These are phyloP conservation scores for Prosapia bicincta DNA, from an alignment of 2,888 invertebrate genomes.

Conservation along the genomic window DNA sequence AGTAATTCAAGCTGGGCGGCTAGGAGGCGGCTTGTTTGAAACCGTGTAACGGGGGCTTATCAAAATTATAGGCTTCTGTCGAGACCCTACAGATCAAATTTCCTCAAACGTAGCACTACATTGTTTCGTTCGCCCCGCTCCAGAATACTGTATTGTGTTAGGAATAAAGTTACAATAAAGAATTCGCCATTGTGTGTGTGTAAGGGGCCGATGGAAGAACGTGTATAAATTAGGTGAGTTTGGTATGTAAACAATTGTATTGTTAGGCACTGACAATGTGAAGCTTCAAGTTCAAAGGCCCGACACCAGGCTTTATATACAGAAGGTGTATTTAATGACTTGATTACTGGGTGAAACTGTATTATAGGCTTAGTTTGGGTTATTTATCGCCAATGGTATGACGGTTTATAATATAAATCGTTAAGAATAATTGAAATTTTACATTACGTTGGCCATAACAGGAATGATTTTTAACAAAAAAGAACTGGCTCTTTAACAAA, in stretches of 20 bases:
- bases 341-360: too few species aligned
- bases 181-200: not conserved
- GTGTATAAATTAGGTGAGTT: not conserved
- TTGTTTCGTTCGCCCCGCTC: not conserved
- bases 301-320: not conserved
- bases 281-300: not conserved
- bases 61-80: slow-evolving; percentile 21
- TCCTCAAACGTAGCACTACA: slow-evolving; percentile 16
- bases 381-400: too few species aligned
- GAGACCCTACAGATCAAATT: slow-evolving; percentile 26
- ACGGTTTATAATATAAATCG: too few species aligned
- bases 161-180: not conserved
- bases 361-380: too few species aligned
- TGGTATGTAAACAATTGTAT: slow-evolving; percentile 2
- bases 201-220: not conserved
- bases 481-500: too few species aligned
- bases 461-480: too few species aligned
- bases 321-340: not conserved
- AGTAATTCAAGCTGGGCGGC: not conserved
- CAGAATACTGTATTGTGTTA: not conserved
- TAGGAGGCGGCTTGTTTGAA: slow-evolving; percentile 17
- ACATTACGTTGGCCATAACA: too few species aligned
- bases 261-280: not conserved
- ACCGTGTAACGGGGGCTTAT: slow-evolving; percentile 18
- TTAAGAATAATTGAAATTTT: too few species aligned